Evolutionary conservation across 2,797 vertebrate genomes (phyloP).

Genomic region (Chaetodon trifasciatus): DNA sequence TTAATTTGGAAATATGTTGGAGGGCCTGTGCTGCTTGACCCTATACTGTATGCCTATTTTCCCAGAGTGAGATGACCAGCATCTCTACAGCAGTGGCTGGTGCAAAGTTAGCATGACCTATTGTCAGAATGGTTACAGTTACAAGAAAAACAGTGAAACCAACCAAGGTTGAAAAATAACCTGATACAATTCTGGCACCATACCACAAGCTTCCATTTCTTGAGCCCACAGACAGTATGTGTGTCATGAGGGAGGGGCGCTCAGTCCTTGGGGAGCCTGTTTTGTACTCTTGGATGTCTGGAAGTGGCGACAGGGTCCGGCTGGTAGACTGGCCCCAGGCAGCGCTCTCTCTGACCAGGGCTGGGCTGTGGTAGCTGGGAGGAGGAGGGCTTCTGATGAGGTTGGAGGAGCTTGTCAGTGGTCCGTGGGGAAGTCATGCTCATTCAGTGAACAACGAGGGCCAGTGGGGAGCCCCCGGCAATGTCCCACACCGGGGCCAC

Average conservation of each 20-base stretch:
- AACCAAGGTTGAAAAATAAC: background rate
- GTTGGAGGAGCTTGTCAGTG: conserved; percentile 51
- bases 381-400: conserved; percentile 27
- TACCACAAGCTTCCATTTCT: background rate
- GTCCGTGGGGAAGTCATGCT: conserved; percentile 69
- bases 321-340: conserved; percentile 74
- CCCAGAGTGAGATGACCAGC: background rate
- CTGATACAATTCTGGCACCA: background rate
- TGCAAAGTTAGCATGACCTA: background rate
- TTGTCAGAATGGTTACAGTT: background rate
- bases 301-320: conserved; percentile 52
- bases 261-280: conserved; percentile 34
- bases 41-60: background rate
- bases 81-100: background rate
- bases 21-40: background rate
- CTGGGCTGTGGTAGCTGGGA: conserved; percentile 41
- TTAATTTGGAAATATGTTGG: background rate
- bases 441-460: conserved; percentile 68
- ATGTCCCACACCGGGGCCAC: conserved; percentile 73
- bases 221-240: conserved; percentile 35
- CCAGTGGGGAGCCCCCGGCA: conserved; percentile 76
- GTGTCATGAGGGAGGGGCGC: conserved; percentile 17
- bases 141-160: background rate
- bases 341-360: conserved; percentile 50
- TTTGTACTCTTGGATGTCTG: conserved; percentile 63